Base-by-base conservation (phyloP, 2,888 invertebrate genomes). In the Folsomia candida region DNA sequence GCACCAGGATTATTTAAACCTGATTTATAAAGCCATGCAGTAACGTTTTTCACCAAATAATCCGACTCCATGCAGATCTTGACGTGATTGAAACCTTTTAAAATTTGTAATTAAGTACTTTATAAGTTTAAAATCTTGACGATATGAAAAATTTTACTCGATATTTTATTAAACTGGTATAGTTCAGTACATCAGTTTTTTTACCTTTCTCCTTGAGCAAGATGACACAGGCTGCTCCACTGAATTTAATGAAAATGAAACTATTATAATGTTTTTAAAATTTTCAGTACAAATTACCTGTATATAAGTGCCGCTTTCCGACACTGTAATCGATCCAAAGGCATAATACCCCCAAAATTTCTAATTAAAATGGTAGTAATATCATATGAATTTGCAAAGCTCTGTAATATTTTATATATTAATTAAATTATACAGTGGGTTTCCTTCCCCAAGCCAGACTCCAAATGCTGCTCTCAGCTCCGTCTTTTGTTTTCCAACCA, bases 171-270 rank as follows among this genome's bases (percentile, higher is more conserved):
- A n/a, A n/a, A n/a, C n/a, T n/a, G n/a, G n/a, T 37, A 37, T 37
- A 37, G 14, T 37, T 37, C 37, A 37, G 37, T 37, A 37, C n/a
- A n/a, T 4, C 37, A 37, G 37, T 9, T 9, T 37, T 9, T 37
- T 37, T 67, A 76, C 75, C 75, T 70, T 70, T 51, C 11, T 22
- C 29, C 51, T 76, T 76, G 51, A 73, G 27, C 4, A 47, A 6
- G 29, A 68, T 54, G 1, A 76, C 47, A 1, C 70, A 60, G 64
- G 54, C 51, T 25, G 63, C 67, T 1, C 70, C 69, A 0, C n/a
- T n/a, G n/a, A n/a, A n/a, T n/a, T n/a, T n/a, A n/a, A n/a, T n/a
- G n/a, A n/a, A n/a, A n/a, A n/a, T n/a, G n/a, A n/a, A n/a, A n/a
- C n/a, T n/a, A n/a, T n/a, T n/a, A n/a, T n/a, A n/a, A n/a, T n/a